These are phyloP conservation scores for Nylanderia fulva DNA, from an alignment of 1,140 invertebrate genomes.

Conservation along the genomic window DNA sequence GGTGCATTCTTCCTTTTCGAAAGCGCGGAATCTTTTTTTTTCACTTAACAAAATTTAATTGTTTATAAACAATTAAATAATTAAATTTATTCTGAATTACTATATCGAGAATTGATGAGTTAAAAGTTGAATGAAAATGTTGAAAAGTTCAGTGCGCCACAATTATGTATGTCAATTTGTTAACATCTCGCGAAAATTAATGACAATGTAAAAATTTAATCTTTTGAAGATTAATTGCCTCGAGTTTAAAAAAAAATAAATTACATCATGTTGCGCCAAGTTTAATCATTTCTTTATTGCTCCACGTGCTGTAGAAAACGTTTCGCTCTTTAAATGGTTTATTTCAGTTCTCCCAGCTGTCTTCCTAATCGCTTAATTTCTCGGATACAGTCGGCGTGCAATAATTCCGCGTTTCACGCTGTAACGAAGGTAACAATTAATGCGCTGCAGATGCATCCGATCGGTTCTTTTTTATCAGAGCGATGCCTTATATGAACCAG, in stretches of 20 bases:
- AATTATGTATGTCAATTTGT: too few relatives aligned
- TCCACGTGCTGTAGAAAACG: neutral
- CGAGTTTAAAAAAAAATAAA: neutral
- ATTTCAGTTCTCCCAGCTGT: neutral
- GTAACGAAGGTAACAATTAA: constrained; percentile 44
- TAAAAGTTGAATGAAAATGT: neutral
- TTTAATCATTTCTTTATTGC: neutral
- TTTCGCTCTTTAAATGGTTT: neutral
- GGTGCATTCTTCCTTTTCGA: too few relatives aligned
- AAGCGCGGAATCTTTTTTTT: neutral
- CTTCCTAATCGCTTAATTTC: neutral
- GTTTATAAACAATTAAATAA: too few relatives aligned
- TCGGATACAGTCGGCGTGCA: neutral
- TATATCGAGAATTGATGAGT: too few relatives aligned
- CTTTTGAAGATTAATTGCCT: neutral
- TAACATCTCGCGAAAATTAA: neutral
- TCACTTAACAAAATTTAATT: too few relatives aligned
- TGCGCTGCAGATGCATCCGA: constrained; percentile 35
- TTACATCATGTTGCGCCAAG: neutral
- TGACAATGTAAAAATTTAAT: neutral
- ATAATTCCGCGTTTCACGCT: constrained; percentile 18
- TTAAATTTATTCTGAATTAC: too few relatives aligned
- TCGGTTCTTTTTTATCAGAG: constrained; percentile 25
- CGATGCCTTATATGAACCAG: constrained; percentile 64
- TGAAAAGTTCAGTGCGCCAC: neutral